Conservation (phyloP, 2,888 invertebrate species). For the Andricus quercusramuli region DNA sequence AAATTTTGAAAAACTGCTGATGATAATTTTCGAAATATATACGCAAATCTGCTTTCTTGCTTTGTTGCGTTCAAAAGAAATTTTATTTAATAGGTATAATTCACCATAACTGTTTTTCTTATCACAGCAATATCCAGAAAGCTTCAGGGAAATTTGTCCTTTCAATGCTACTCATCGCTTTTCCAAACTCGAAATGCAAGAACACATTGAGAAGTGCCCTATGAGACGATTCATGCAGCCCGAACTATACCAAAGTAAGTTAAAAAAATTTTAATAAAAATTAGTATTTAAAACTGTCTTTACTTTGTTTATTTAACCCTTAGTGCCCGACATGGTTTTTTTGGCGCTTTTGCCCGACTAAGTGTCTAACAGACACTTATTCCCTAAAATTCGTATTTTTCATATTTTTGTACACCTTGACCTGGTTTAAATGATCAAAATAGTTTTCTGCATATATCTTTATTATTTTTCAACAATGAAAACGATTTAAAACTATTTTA, state of each 20-base stretch:
- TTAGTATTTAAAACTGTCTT: neutral
- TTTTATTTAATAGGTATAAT: neutral
- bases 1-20: no score
- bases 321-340: no score
- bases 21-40: no score
- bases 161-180: slow-evolving; percentile 73
- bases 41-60: neutral
- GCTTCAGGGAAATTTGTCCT: slow-evolving; percentile 71
- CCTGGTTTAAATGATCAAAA: no score
- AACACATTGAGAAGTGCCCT: slow-evolving; percentile 67
- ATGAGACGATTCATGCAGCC: slow-evolving; percentile 55
- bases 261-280: slow-evolving; percentile 28
- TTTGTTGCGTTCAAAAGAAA: neutral
- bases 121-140: slow-evolving; percentile 65
- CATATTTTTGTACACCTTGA: no score
- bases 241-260: slow-evolving; percentile 55
- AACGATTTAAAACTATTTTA: no score
- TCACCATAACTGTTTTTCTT: slow-evolving; percentile 19
- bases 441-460: no score
- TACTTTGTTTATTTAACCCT: no score
- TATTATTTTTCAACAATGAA: no score
- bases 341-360: no score
- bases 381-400: no score
- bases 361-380: no score
- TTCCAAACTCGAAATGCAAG: slow-evolving; percentile 60